Percentiles rank a stretch among this genome's conserved stretches.
Conservation (phyloP, 2,113 vertebrate species). For the Macaca fascicularis region DNA sequence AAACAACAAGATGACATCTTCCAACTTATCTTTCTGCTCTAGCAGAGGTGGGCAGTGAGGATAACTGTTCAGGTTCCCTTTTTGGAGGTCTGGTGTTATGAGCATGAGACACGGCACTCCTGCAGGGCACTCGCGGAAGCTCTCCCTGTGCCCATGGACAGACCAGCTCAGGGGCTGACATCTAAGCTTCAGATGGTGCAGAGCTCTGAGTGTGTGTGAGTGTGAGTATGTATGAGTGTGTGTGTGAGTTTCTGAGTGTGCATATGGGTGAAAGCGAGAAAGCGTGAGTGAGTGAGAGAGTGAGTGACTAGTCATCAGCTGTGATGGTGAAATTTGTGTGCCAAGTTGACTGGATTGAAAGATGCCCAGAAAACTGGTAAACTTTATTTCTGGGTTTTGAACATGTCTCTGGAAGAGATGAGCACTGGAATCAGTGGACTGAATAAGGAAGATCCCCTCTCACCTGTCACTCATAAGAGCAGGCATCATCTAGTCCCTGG, state of each 20-base stretch:
- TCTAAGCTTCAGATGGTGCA: not conserved
- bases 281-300: not conserved
- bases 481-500: not conserved
- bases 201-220: not conserved
- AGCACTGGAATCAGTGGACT: not conserved
- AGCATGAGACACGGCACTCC: not conserved
- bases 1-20: not conserved
- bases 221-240: not conserved
- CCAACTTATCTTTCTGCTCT: not conserved
- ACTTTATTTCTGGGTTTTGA: not conserved
- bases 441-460: not conserved
- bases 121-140: fast-evolving
- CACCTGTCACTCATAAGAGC: not conserved
- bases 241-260: not conserved
- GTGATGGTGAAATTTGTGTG: not conserved
- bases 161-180: not conserved
- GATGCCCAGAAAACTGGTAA: not conserved
- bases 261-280: not conserved
- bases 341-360: not conserved
- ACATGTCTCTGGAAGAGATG: not conserved
- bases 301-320: not conserved
- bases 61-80: too few relatives aligned
- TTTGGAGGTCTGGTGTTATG: not conserved
- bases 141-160: not conserved
- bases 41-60: not conserved